These are phyloP conservation scores for Dastarcus helophoroides DNA, from an alignment of 2,888 invertebrate genomes.

Conservation along the genomic window DNA sequence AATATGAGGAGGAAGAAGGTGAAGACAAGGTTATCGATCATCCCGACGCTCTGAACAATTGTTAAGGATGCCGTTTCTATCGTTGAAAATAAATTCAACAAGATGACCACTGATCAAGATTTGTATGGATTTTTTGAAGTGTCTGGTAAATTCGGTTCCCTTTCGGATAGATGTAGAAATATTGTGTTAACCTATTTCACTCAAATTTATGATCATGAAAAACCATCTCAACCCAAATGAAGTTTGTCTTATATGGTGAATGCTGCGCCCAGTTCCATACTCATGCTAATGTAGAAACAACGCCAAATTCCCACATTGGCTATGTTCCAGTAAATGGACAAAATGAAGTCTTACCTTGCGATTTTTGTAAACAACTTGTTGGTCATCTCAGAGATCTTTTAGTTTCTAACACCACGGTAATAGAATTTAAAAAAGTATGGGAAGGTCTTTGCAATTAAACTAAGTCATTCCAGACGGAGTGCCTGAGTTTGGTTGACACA, in stretches of 20 bases:
- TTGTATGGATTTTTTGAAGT: constrained; percentile 40
- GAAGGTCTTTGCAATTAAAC: constrained; percentile 74
- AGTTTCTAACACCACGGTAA: constrained; percentile 73
- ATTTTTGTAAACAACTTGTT: constrained; percentile 75
- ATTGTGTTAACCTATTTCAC: constrained; percentile 63
- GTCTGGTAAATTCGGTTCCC: constrained; percentile 59
- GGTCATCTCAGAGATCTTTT: constrained; percentile 67
- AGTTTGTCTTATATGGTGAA: constrained; percentile 69
- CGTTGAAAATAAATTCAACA: constrained; percentile 44
- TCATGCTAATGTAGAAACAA: constrained; percentile 48
- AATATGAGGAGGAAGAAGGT: constrained; percentile 44
- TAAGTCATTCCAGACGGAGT: constrained; percentile 60
- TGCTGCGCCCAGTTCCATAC: constrained; percentile 56
- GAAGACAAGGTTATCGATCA: constrained; percentile 5
- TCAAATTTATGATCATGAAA: constrained; percentile 50
- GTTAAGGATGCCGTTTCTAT: constrained; percentile 43
- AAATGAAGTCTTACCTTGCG: constrained; percentile 62
- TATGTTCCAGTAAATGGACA: constrained; percentile 37
- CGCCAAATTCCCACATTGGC: constrained; percentile 45
- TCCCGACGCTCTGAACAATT: too few species aligned
- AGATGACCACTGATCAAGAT: constrained; percentile 45
- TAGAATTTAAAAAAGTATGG: constrained; percentile 66
- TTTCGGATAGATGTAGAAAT: constrained; percentile 70
- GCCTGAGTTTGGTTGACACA: constrained; percentile 62
- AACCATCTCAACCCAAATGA: constrained; percentile 50